These are phyloP conservation scores for Penelope pileata DNA, from an alignment of 2,113 vertebrate species.

Conservation along the genomic window DNA sequence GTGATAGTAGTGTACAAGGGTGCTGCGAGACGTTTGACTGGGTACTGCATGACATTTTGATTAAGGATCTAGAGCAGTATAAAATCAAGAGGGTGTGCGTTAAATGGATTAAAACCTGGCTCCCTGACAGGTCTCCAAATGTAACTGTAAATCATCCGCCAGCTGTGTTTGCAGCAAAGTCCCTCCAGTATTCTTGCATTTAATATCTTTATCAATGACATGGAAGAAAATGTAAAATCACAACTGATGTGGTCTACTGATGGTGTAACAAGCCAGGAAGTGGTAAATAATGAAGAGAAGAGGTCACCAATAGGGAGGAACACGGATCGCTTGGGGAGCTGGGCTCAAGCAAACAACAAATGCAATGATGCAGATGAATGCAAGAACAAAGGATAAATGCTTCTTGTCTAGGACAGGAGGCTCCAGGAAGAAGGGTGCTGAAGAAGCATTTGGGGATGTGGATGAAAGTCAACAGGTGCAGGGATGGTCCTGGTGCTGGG, in stretches of 20 bases:
- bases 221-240: slow-evolving; percentile 43
- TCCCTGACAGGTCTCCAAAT: slow-evolving; percentile 65
- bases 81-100: slow-evolving; percentile 59
- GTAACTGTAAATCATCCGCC: slow-evolving; percentile 65
- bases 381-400: neutral
- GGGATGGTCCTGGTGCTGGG: neutral
- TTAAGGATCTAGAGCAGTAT: slow-evolving; percentile 59
- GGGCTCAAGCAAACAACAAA: neutral
- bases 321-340: rapidly evolving
- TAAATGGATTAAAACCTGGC: slow-evolving; percentile 69
- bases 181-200: slow-evolving; percentile 46
- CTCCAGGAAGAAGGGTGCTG: neutral
- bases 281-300: slow-evolving; percentile 1
- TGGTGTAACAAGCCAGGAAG: slow-evolving; percentile 10
- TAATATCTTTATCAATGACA: slow-evolving; percentile 62
- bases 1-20: slow-evolving; percentile 16
- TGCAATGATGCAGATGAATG: neutral
- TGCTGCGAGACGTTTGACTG: slow-evolving; percentile 32
- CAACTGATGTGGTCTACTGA: neutral
- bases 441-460: neutral
- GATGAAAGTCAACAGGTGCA: neutral
- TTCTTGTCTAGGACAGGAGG: neutral
- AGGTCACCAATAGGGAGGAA: neutral
- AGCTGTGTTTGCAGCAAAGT: slow-evolving; percentile 55
- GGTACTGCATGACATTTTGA: slow-evolving; percentile 59